Base-by-base conservation (phyloP, 2,797 vertebrate species). In the Tinamus major region DNA sequence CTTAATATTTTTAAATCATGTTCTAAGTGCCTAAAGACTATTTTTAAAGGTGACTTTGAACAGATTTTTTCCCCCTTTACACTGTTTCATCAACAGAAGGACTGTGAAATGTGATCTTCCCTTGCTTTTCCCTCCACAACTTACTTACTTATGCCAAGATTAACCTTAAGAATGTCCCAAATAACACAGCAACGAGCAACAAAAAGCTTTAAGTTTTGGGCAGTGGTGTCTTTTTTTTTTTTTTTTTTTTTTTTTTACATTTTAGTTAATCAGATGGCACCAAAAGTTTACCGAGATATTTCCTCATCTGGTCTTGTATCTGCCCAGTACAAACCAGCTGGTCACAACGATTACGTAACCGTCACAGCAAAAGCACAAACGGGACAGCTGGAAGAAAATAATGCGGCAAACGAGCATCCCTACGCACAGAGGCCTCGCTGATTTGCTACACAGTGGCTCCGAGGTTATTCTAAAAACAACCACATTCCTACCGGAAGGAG, bases 191-290 rank as follows among this genome's bases (percentile, higher is more conserved):
- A 23, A 75, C 0, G 1, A 69, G 27, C 19, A 65, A 67, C 53
- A 83, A 96, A 79, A 87, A 75, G 19, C 13, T 85, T 35, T 15
- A 9, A 10, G 26, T 74, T 79, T 55, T 65, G 16, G 63, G 67
- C 26, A 59, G 26, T 0, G 0, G 55, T 14, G 13, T 53, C 26
- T 48, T 81, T 42, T 39, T 48, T 26, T 26, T 49, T 49, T 26
- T 12, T 24, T 24, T 42, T 6, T 48, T 48, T 49, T 24, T 24
- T 49, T 49, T 49, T 24, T 49, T 42, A 59, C 13, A 76, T 70
- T 81, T 27, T 79, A 65, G 14, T 76, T 53, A 75, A 69, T 15
- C 18, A 69, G 13, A 42, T 8, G 13, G 71, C 39, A 65, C 53
- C 11, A 5, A 27, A 37, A 48, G 18, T 31, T 64, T 92, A 75